phyloP scores from a whole-genome alignment of 2,888 invertebrate genomes.

The Linhomoeus sp. region DNA sequence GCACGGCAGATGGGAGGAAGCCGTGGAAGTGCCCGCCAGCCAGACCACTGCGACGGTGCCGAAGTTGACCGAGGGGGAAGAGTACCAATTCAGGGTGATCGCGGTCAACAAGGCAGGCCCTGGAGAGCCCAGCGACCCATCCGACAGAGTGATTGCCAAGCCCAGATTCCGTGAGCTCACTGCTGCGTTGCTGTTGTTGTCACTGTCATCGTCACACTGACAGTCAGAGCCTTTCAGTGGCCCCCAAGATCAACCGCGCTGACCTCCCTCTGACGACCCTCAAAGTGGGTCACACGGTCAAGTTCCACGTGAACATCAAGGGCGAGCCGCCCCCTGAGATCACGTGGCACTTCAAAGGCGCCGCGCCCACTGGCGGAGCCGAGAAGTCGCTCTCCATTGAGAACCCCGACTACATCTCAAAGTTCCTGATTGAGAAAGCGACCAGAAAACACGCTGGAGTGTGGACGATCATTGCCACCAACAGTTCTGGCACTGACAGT shows the following conservation, averaged over 20 bases:
- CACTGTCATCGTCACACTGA: too few species aligned
- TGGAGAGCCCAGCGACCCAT: constrained; percentile 40
- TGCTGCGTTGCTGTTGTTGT: too few species aligned
- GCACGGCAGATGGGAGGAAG: constrained; percentile 44
- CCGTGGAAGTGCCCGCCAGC: constrained; percentile 58
- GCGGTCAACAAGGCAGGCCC: constrained; percentile 87
- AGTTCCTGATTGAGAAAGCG: constrained; percentile 28
- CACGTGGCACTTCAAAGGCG: constrained; percentile 62
- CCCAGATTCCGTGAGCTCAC: constrained; percentile 51
- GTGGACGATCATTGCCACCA: constrained; percentile 33
- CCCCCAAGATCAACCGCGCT: constrained; percentile 75
- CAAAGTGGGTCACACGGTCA: constrained; percentile 74
- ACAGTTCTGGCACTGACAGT: constrained; percentile 32
- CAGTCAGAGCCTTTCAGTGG: constrained; percentile 21
- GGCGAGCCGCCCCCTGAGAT: constrained; percentile 91
- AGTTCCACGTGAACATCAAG: constrained; percentile 69
- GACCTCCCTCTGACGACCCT: constrained; percentile 70
- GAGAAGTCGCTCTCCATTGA: constrained; percentile 13
- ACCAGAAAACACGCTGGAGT: constrained; percentile 32
- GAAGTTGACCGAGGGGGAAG: constrained; percentile 58
- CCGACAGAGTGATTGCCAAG: constrained; percentile 30
- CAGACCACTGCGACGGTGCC: constrained; percentile 43
- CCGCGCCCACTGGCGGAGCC: not conserved
- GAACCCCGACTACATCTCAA: constrained; percentile 19
- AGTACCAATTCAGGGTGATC: constrained; percentile 81